phyloP scores from a whole-genome alignment of 2,113 vertebrate species.

The Rhinopithecus roxellana region DNA sequence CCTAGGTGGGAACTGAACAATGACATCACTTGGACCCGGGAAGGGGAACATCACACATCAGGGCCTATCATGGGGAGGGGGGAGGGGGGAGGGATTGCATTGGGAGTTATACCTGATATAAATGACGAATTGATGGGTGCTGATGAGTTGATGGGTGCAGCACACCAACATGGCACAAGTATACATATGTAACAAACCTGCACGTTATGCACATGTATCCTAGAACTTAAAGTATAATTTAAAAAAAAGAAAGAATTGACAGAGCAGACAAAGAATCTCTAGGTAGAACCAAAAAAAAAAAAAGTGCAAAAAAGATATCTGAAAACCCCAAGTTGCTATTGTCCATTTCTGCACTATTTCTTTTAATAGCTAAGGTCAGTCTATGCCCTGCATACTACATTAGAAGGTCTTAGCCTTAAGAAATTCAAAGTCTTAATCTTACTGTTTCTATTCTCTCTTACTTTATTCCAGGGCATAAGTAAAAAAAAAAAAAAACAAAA shows the following conservation, averaged over 20 bases:
- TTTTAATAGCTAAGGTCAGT: constrained; percentile 45
- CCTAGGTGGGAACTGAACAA: no score
- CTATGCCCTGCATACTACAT: neutral
- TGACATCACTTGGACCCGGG: no score
- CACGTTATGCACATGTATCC: no score
- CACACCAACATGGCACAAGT: no score
- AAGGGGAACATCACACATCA: no score
- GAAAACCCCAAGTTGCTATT: neutral
- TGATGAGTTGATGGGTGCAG: no score
- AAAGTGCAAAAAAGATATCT: neutral
- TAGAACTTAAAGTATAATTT: no score
- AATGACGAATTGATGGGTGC: no score
- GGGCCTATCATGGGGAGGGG: no score
- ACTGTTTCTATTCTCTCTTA: constrained; percentile 8
- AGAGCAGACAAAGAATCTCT: constrained; percentile 6
- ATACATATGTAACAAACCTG: no score
- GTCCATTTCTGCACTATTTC: constrained; percentile 28
- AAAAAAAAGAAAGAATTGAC: neutral
- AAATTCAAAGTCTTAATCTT: neutral
- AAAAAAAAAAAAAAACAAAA: neutral
- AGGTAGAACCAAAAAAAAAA: neutral
- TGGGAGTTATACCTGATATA: no score
- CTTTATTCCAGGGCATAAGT: neutral
- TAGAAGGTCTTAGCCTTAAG: constrained; percentile 16
- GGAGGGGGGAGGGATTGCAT: no score